phyloP scores from a whole-genome alignment of 92 coral and sea anemone genomes.

The Porites rus region DNA sequence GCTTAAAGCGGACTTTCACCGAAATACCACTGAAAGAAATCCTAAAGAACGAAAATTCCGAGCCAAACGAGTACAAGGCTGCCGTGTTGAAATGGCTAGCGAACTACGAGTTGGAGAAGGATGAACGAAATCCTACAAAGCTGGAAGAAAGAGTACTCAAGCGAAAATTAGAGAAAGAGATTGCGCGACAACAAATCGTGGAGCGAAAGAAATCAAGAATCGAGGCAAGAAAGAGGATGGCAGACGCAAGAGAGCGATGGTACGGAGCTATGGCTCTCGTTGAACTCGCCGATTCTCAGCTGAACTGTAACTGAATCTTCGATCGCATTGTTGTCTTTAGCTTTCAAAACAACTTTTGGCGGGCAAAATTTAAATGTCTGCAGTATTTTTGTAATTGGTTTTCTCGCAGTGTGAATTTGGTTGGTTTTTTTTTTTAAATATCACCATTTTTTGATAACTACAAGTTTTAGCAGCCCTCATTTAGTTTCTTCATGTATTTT shows the following conservation, averaged over 20 bases:
- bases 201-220: conserved; percentile 90
- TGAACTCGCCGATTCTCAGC: conserved; percentile 84
- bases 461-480: neutral
- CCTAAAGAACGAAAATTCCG: conserved; percentile 91
- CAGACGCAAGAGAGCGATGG: conserved; percentile 97
- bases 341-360: conserved; percentile 34
- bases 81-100: conserved; percentile 93
- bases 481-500: neutral
- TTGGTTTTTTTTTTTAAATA: neutral
- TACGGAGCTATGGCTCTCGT: conserved; percentile 99
- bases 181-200: conserved; percentile 72
- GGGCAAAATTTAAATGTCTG: conserved; percentile 49
- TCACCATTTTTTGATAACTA: neutral
- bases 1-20: conserved; percentile 79
- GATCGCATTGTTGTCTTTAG: neutral
- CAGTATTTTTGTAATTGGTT: conserved; percentile 1
- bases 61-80: conserved; percentile 91
- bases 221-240: conserved; percentile 90
- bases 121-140: conserved; percentile 80
- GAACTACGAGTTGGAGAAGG: conserved; percentile 89
- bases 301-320: conserved; percentile 35
- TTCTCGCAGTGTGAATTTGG: neutral
- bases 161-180: conserved; percentile 74
- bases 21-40: conserved; percentile 94
- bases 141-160: conserved; percentile 75